Base-by-base conservation (phyloP, 2,888 invertebrate genomes). In the Hypomecis punctinalis region DNA sequence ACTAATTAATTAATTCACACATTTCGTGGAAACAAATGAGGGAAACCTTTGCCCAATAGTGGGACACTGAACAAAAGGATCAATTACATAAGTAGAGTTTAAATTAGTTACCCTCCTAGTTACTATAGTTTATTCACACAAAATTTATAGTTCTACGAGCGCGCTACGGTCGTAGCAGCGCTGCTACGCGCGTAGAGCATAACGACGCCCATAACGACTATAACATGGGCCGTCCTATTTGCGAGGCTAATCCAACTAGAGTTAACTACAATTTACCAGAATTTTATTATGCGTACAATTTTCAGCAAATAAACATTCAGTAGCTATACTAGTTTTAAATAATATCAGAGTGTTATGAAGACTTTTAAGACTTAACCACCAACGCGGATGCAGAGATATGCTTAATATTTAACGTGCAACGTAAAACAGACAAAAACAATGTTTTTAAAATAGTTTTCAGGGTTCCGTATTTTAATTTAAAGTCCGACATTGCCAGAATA, bases 61-160 rank as follows among this genome's bases (percentile, higher is more conserved):
- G 23, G 23, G 23, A 2, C 23, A n/a, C n/a, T n/a, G n/a, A n/a
- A n/a, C n/a, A n/a, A n/a, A n/a, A n/a, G 23, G 3, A n/a, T 47
- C 5, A 4, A 47, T 47, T 33, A 33, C 10, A 33, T 33, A 9
- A 33, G 35, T 45, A 9, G 6, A 9, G 40, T 40, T 13, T 40
- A 4, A 40, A 42, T 36, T 35, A 2, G 23, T 45, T 45, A 37
- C 33, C n/a, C 33, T 46, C 11, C 35, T 39, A 53, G 53, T 60
- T 8, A 42, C 42, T 43, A 53, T 42, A 42, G 74, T 68, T 68
- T 23, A 23, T 77, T 45, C 51, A 33, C 23, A 40, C 40, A 47
- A 36, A 61, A 55, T 55, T 78, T 75, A 74, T 75, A 76, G 72
- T 79, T 79, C 80, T 80, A 81, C 81, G 76, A 72, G 66, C 71